phyloP scores from a whole-genome alignment of 2,797 vertebrate genomes.

The Gobio occitaniae region DNA sequence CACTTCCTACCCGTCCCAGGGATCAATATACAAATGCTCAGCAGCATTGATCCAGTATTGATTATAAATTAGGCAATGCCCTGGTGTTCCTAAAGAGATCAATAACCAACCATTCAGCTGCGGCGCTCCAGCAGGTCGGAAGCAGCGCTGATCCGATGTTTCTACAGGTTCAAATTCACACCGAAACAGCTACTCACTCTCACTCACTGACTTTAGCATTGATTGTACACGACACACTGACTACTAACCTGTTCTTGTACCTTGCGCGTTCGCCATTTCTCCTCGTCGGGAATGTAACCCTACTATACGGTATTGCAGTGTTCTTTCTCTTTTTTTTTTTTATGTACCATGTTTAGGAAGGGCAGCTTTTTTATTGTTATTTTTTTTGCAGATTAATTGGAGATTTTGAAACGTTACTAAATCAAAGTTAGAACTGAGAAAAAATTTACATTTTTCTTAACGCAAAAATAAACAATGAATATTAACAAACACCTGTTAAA shows the following conservation, averaged over 20 bases:
- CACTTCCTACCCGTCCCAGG: constrained; percentile 62
- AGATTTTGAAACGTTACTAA: background rate
- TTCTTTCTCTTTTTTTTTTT: background rate
- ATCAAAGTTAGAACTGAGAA: background rate
- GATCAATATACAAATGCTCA: constrained; percentile 66
- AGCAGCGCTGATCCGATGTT: constrained; percentile 48
- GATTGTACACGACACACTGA: background rate
- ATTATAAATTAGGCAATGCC: constrained; percentile 98
- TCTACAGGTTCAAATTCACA: constrained; percentile 48
- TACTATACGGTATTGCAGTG: background rate
- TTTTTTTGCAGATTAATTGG: background rate
- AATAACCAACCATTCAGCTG: constrained; percentile 61
- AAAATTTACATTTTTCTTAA: background rate
- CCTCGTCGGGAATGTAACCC: background rate
- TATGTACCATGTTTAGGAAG: background rate
- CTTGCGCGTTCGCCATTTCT: background rate
- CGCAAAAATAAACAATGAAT: background rate
- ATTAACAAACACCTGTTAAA: background rate
- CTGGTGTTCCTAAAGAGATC: constrained; percentile 69
- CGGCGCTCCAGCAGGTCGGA: constrained; percentile 53
- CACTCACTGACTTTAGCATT: constrained; percentile 20
- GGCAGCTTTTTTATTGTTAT: background rate
- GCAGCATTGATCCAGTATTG: constrained; percentile 91
- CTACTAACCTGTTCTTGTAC: background rate
- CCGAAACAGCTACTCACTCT: constrained; percentile 19